Percentiles rank a stretch among this genome's conserved stretches.
These are phyloP conservation scores for Pygoscelis adeliae DNA, from an alignment of 2,113 vertebrate species.

Conservation along the genomic window DNA sequence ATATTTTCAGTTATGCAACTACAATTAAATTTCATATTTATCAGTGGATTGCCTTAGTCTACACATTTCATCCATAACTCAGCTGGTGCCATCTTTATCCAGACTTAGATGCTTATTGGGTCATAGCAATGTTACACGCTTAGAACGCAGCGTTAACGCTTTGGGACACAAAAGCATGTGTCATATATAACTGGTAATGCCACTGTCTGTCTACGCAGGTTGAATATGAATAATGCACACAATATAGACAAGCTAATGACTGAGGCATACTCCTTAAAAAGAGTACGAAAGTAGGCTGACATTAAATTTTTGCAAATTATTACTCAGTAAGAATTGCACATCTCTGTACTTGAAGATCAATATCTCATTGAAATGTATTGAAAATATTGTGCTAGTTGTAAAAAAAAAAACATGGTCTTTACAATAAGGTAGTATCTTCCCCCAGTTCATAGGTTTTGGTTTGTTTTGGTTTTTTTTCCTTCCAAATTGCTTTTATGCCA, in stretches of 20 bases:
- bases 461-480: not conserved
- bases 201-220: not conserved
- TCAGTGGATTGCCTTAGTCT: not conserved
- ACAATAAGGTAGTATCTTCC: not conserved
- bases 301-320: not conserved
- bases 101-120: not conserved
- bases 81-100: not conserved
- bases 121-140: not conserved
- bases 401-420: not conserved
- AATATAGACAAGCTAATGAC: not conserved
- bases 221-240: not conserved
- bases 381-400: not conserved
- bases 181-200: not conserved
- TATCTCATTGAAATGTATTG: not conserved
- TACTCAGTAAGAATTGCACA: not conserved
- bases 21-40: not conserved
- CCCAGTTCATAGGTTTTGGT: not conserved
- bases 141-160: not conserved
- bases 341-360: not conserved
- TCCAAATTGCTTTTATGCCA: not conserved
- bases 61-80: not conserved
- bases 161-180: not conserved
- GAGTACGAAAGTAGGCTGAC: not conserved
- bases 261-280: not conserved
- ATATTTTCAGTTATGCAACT: not conserved